Base-by-base conservation (phyloP, 2,888 invertebrate species). In the Luffia ferchaultella region DNA sequence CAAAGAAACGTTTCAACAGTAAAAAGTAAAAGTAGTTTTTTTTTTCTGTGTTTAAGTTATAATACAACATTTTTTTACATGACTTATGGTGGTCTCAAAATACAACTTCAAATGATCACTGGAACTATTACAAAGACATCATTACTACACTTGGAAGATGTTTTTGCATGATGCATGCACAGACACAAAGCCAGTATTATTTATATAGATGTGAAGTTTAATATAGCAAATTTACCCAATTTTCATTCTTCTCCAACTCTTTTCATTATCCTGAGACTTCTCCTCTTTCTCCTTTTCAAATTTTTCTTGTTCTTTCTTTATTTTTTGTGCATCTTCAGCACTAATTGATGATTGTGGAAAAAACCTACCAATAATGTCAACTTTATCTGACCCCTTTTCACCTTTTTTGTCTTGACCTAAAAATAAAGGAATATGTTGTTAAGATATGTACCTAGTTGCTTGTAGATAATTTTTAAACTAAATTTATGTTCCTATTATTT, bases 191-290 rank as follows among this genome's bases (percentile, higher is more conserved):
- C n/a, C n/a, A n/a, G n/a, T 30, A 30, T 30, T 30, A 30, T 30
- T n/a, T n/a, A n/a, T n/a, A n/a, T n/a, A n/a, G n/a, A 30, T 30
- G 3, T 30, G 30, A 30, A 30, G 30, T 3, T 30, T 30, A n/a
- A n/a, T n/a, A 30, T 30, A 30, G 30, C 3, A n/a, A 19, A 3
- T 19, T 19, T 67, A 88, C 88, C 88, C 87, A 50, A 88, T 84
- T 68, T 92, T 93, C 89, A 91, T 91, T 57, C 89, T 85, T 58
- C 85, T 87, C 88, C 90, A 90, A 58, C 90, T 89, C 49, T 88
- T 89, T 59, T 91, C 89, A 63, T 89, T 87, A 61, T 89, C 88
- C 60, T 90, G 68, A 58, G 79, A 58, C 68, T 86, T 83, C 55
- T 87, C 85, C 55, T 85, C 76, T 45, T 76, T 76, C 56, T 85